These are phyloP conservation scores for Diaphora mendica DNA, from an alignment of 2,888 invertebrate genomes.

Conservation along the genomic window DNA sequence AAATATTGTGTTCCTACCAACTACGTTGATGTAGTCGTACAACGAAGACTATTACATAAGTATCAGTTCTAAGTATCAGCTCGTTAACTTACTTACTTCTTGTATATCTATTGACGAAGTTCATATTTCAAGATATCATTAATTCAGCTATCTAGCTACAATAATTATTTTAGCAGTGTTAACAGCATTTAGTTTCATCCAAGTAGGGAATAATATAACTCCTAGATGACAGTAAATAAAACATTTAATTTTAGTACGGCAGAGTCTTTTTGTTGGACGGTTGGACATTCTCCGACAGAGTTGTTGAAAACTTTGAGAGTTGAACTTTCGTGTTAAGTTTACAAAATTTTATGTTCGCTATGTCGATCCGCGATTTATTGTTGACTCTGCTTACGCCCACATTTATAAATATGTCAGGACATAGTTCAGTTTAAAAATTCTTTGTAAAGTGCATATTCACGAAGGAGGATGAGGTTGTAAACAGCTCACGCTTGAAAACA, in stretches of 20 bases:
- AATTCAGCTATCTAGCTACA: constrained; percentile 31
- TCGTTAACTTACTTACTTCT: constrained; percentile 6
- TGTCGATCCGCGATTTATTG: constrained; percentile 62
- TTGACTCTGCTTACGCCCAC: constrained; percentile 44
- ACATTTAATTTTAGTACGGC: constrained; percentile 64
- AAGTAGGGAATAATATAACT: constrained; percentile 9
- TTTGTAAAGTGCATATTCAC: neutral
- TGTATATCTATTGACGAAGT: constrained; percentile 18
- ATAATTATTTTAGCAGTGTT: constrained; percentile 59
- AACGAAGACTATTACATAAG: neutral
- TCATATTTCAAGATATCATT: constrained; percentile 9
- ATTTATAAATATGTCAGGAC: constrained; percentile 39
- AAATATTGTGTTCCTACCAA: too few species aligned
- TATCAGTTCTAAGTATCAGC: constrained; percentile 1
- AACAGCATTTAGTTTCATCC: constrained; percentile 48
- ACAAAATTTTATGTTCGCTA: constrained; percentile 64
- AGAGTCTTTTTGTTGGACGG: constrained; percentile 54
- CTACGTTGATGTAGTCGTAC: neutral
- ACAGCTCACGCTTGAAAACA: neutral
- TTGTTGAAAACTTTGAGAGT: constrained; percentile 66
- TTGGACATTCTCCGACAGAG: constrained; percentile 61
- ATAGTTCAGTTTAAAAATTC: constrained; percentile 4
- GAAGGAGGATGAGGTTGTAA: neutral
- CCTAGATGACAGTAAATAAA: constrained; percentile 50
- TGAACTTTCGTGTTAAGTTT: constrained; percentile 69